Evolutionary conservation across 2,888 invertebrate species (phyloP).

Genomic region (Nephrotoma appendiculata): DNA sequence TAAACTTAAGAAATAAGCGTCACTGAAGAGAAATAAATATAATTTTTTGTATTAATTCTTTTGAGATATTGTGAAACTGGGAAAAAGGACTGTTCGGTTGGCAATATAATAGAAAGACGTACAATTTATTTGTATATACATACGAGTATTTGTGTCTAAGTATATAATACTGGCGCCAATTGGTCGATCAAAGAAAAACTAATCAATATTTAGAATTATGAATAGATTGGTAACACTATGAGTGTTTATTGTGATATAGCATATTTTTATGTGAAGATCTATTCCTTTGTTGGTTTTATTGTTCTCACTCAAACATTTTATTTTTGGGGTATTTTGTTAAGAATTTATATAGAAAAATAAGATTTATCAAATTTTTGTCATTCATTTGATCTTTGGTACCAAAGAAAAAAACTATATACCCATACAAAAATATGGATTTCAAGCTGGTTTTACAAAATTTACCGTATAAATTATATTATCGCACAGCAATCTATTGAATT

Average conservation of each 20-base stretch:
- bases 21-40: background rate
- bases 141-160: background rate
- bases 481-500: background rate
- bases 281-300: background rate
- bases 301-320: background rate
- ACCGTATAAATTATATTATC: background rate
- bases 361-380: background rate
- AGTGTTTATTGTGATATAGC: background rate
- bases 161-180: conserved; percentile 2
- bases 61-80: background rate
- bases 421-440: background rate
- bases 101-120: background rate
- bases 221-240: background rate
- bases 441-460: background rate
- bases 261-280: background rate
- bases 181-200: background rate
- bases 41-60: background rate
- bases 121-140: background rate
- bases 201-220: background rate
- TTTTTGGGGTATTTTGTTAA: background rate
- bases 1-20: background rate
- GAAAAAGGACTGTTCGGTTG: background rate
- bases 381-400: background rate
- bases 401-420: background rate
- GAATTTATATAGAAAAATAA: background rate